phyloP scores from a whole-genome alignment of 2,113 vertebrate species.

The Malaclemys terrapin region DNA sequence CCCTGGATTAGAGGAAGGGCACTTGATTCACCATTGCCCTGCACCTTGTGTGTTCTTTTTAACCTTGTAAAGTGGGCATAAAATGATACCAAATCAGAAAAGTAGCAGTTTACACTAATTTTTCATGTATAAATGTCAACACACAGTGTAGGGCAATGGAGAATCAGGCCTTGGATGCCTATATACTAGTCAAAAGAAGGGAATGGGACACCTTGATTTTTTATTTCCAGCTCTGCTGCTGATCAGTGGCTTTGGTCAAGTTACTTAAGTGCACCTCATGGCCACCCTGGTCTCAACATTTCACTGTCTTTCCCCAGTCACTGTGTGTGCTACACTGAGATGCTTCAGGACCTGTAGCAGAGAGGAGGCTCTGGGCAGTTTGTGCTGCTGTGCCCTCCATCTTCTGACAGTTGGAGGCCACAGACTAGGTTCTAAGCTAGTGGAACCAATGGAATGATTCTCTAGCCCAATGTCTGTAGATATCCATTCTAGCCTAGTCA shows the following conservation, averaged over 20 bases:
- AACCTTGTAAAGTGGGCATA: neutral
- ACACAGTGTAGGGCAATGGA: neutral
- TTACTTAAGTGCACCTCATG: neutral
- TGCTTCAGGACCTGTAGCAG: no score
- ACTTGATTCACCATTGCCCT: neutral
- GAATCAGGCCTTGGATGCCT: neutral
- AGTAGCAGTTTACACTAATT: neutral
- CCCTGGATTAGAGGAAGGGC: neutral
- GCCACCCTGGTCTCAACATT: neutral
- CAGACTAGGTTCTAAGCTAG: no score
- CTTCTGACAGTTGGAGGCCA: no score
- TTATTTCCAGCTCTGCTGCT: neutral
- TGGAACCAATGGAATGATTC: no score
- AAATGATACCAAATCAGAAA: neutral
- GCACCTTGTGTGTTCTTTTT: neutral
- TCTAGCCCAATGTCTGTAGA: no score
- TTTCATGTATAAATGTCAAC: neutral
- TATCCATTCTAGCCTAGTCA: no score
- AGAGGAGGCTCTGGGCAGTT: no score
- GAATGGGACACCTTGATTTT: neutral
- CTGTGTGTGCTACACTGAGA: no score
- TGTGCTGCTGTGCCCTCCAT: no score
- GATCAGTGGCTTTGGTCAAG: neutral
- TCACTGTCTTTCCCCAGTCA: neutral
- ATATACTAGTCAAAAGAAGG: neutral